A percentile compares a stretch with the other conserved stretches of the same genome.
Conservation (phyloP, 2,113 vertebrate species). For the Candoia aspera region DNA sequence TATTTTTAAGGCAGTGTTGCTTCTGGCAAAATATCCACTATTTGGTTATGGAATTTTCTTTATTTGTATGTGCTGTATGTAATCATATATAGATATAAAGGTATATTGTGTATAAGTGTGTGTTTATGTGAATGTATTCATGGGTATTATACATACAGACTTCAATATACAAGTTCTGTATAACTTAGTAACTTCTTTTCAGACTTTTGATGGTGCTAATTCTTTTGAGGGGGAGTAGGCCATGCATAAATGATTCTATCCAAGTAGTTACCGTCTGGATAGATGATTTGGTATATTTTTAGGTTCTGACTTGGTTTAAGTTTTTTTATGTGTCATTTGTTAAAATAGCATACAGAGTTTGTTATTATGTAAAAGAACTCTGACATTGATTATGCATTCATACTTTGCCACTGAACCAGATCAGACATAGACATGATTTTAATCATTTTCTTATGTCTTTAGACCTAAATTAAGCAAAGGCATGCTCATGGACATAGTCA, state of each 20-base stretch:
- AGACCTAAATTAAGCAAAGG: not conserved
- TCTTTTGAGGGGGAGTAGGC: not conserved
- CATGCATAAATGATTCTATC: not conserved
- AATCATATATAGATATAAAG: not conserved
- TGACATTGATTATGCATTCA: slow-evolving; percentile 8
- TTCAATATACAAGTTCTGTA: not conserved
- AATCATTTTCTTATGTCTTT: not conserved
- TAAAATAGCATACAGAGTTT: not conserved
- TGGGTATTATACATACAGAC: not conserved
- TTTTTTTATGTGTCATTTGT: too few relatives aligned
- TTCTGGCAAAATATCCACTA: not conserved
- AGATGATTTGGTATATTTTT: not conserved
- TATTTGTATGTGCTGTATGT: not conserved
- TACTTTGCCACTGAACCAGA: slow-evolving; percentile 14
- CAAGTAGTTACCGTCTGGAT: not conserved
- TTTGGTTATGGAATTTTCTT: not conserved
- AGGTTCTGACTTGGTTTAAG: not conserved
- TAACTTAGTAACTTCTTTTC: not conserved
- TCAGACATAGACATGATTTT: not conserved
- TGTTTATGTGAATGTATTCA: not conserved
- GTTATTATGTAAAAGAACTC: not conserved
- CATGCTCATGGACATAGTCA: not conserved
- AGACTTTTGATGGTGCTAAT: not conserved
- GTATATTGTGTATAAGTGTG: too few relatives aligned
- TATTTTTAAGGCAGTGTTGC: not conserved